Percentiles rank a stretch among this genome's conserved stretches.
phyloP scores from a whole-genome alignment of 2,888 invertebrate species.

The Creontiades dilutus region DNA sequence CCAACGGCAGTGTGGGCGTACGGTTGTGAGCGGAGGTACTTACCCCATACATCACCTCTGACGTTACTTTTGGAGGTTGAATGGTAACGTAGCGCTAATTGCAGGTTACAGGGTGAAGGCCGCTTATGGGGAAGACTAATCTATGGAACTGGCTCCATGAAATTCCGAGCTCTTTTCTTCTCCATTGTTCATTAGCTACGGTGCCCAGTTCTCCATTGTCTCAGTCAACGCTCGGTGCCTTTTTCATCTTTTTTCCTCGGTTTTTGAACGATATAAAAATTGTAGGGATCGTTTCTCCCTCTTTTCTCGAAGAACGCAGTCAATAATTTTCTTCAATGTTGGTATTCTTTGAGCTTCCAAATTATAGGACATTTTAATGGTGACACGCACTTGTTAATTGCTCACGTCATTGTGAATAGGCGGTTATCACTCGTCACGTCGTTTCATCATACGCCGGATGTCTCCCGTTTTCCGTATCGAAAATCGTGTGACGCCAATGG shows the following conservation, averaged over 20 bases:
- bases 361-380: constrained; percentile 31
- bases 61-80: constrained; percentile 57
- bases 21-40: not conserved
- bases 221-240: constrained; percentile 29
- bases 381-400: constrained; percentile 28
- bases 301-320: not conserved
- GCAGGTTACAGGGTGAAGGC: constrained; percentile 64
- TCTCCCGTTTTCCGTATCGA: not conserved
- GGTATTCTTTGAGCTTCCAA: constrained; percentile 17
- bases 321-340: constrained; percentile 28
- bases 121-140: constrained; percentile 51
- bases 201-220: constrained; percentile 50
- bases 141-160: constrained; percentile 66
- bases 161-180: constrained; percentile 40
- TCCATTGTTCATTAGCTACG: constrained; percentile 58
- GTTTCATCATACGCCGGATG: not conserved
- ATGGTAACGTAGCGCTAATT: constrained; percentile 58
- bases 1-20: constrained; percentile 46
- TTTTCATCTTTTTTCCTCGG: not conserved
- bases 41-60: constrained; percentile 50
- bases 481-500: constrained; percentile 16
- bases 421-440: constrained; percentile 9
- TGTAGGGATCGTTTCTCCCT: constrained; percentile 22
- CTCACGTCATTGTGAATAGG: constrained; percentile 24
- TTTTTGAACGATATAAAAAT: constrained; percentile 18